Percentiles rank a stretch among this genome's conserved stretches.
phyloP scores from a whole-genome alignment of 1,140 invertebrate species.

The Parapsyche elsis region DNA sequence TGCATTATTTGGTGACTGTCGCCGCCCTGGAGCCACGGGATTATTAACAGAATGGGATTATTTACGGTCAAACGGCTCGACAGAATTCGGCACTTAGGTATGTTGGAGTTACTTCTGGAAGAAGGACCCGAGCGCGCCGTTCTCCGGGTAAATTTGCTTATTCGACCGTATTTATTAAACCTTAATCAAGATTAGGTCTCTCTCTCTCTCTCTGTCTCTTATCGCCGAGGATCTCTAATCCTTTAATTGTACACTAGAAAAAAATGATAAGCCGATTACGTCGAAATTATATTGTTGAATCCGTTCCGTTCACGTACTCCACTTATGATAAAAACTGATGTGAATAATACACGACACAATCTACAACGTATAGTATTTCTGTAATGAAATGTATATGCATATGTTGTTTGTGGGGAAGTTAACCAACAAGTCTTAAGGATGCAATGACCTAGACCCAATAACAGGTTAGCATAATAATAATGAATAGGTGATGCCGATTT shows the following conservation, averaged over 20 bases:
- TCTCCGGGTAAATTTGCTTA: neutral
- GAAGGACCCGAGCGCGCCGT: neutral
- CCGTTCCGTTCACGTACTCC: no score
- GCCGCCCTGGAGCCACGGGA: slow-evolving; percentile 21
- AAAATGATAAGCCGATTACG: slow-evolving; percentile 4
- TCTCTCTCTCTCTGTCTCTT: neutral
- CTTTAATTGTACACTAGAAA: slow-evolving; percentile 1
- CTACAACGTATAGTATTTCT: no score
- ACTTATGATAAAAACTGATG: no score
- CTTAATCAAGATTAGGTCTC: slow-evolving; percentile 18
- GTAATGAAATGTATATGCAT: no score
- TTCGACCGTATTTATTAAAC: neutral
- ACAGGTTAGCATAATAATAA: no score
- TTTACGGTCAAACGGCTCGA: slow-evolving; percentile 53
- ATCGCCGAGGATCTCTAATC: neutral
- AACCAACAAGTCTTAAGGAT: no score
- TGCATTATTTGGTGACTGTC: slow-evolving; percentile 51
- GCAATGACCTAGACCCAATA: no score
- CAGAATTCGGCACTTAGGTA: slow-evolving; percentile 54
- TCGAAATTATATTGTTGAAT: neutral
- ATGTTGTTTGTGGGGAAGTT: no score
- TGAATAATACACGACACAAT: no score
- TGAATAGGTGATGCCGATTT: no score
- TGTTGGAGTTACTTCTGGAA: neutral
- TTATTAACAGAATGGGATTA: slow-evolving; percentile 50